These are phyloP conservation scores for Oncorhynchus mykiss DNA, from an alignment of 2,113 vertebrate genomes.

Conservation along the genomic window DNA sequence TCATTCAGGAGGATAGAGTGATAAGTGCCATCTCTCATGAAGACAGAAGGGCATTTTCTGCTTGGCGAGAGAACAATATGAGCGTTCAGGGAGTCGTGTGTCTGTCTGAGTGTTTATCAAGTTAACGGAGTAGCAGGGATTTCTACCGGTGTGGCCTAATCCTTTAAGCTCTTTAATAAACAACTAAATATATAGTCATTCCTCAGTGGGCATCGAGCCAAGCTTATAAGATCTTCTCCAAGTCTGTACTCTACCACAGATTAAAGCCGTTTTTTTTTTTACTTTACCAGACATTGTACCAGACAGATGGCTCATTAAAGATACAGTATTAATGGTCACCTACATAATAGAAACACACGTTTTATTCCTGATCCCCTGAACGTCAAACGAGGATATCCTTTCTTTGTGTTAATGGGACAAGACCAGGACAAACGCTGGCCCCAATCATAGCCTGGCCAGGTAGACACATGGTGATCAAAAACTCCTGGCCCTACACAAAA, in stretches of 20 bases:
- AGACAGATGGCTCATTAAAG: neutral
- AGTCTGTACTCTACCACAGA: neutral
- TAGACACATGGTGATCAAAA: no score
- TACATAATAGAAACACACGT: neutral
- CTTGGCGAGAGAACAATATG: slow-evolving; percentile 30
- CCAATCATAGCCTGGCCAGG: no score
- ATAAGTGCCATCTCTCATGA: slow-evolving; percentile 26
- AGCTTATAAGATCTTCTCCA: neutral
- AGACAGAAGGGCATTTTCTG: slow-evolving; percentile 30
- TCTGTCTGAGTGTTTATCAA: slow-evolving; percentile 4
- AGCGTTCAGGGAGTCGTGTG: neutral
- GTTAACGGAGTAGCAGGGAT: neutral
- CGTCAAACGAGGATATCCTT: no score
- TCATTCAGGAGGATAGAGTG: slow-evolving; percentile 19
- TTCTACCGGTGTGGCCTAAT: neutral
- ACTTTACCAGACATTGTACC: neutral
- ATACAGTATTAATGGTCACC: neutral
- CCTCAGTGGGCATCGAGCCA: neutral
- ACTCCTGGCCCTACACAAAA: no score
- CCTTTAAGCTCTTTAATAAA: neutral
- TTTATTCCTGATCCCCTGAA: no score
- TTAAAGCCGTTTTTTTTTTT: neutral
- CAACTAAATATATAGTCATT: neutral
- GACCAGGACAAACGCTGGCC: no score
- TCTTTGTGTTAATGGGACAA: no score